Evolutionary conservation across 2,797 vertebrate species (phyloP).

Genomic region (Chaunax sp.): DNA sequence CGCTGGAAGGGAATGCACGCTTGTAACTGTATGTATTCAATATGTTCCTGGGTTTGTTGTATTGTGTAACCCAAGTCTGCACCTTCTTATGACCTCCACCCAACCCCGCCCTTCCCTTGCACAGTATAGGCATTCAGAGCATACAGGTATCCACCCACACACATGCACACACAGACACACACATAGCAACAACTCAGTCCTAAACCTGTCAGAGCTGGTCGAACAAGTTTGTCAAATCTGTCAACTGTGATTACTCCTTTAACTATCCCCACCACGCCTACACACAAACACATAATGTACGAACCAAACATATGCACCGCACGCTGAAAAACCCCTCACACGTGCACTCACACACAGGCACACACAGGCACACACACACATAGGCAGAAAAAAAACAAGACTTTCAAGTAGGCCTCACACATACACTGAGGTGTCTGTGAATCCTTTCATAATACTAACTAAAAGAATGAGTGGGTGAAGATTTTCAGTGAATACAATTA

Average conservation of each 20-base stretch:
- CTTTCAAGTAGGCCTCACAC: constrained; percentile 47
- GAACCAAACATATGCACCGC: constrained; percentile 25
- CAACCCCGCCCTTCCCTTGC: constrained; percentile 64
- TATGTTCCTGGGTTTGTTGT: constrained; percentile 54
- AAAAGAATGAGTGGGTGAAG: constrained; percentile 75
- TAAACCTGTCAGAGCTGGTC: constrained; percentile 76
- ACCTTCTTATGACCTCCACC: constrained; percentile 76
- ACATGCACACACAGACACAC: constrained; percentile 23
- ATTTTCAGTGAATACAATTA: constrained; percentile 71
- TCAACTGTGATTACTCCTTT: constrained; percentile 57
- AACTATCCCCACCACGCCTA: constrained; percentile 37
- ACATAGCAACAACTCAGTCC: constrained; percentile 32
- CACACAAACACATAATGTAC: constrained; percentile 43
- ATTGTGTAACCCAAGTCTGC: constrained; percentile 72
- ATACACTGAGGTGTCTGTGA: constrained; percentile 57
- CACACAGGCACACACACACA: constrained; percentile 30
- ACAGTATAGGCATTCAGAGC: constrained; percentile 60
- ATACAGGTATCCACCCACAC: constrained; percentile 51
- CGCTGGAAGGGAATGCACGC: constrained; percentile 16
- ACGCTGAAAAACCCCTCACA: neutral
- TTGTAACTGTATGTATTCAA: constrained; percentile 49
- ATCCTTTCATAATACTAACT: constrained; percentile 63
- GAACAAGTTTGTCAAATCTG: constrained; percentile 82
- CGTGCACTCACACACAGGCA: constrained; percentile 16
- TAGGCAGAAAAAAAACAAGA: constrained; percentile 41